These are phyloP conservation scores for Patella caerulea DNA, from an alignment of 2,888 invertebrate genomes.

Conservation along the genomic window DNA sequence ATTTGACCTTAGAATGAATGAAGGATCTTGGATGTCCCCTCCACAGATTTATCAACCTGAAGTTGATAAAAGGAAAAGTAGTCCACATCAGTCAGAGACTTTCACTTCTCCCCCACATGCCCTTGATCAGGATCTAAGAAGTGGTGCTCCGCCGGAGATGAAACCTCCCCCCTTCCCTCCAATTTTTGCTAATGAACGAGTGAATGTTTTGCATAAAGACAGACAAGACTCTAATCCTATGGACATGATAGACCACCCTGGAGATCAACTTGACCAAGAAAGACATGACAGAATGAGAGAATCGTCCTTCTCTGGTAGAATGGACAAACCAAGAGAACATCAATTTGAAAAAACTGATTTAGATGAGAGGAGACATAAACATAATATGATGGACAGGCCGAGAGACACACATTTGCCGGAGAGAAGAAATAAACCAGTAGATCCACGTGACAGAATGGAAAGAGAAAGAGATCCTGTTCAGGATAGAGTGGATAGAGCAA, in stretches of 20 bases:
- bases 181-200: background rate
- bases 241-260: background rate
- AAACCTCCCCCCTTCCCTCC: background rate
- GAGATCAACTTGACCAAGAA: slow-evolving; percentile 8
- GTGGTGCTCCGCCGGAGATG: background rate
- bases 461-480: slow-evolving; percentile 17
- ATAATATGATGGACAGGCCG: slow-evolving; percentile 16
- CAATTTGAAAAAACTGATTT: too few relatives aligned
- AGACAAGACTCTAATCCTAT: background rate
- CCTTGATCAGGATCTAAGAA: background rate
- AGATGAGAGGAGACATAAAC: too few relatives aligned
- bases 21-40: slow-evolving; percentile 10
- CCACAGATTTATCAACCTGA: background rate
- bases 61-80: background rate
- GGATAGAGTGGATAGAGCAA: slow-evolving; percentile 17
- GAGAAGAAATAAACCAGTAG: slow-evolving; percentile 12
- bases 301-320: background rate
- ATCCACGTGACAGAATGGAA: slow-evolving; percentile 26
- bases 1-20: slow-evolving; percentile 6
- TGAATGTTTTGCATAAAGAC: background rate
- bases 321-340: too few relatives aligned
- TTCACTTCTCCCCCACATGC: slow-evolving; percentile 2
- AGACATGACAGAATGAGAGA: background rate
- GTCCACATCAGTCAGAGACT: background rate
- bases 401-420: slow-evolving; percentile 14